A percentile compares a stretch with the other conserved stretches of the same genome.
Evolutionary conservation across 2,797 vertebrate species (phyloP).

Genomic region (Phalloptychus januarius): DNA sequence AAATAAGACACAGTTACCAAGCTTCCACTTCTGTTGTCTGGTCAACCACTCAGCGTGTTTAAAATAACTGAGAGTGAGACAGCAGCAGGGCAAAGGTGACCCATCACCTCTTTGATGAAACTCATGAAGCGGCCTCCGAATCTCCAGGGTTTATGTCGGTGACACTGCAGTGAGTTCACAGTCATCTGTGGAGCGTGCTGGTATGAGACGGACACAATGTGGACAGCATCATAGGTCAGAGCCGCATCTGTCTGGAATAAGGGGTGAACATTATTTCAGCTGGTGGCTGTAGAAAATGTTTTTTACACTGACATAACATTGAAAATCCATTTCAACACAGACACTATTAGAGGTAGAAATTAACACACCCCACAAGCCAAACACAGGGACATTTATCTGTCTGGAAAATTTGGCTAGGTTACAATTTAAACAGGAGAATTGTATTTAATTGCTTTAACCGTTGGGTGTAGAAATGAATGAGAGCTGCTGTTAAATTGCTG

Average conservation of each 20-base stretch:
- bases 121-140: constrained; percentile 98
- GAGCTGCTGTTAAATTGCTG: neutral
- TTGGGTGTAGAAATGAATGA: neutral
- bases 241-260: constrained; percentile 97
- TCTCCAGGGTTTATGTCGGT: constrained; percentile 98
- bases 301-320: neutral
- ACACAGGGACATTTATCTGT: neutral
- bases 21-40: constrained; percentile 22
- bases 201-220: constrained; percentile 98
- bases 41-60: constrained; percentile 10
- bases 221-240: constrained; percentile 96
- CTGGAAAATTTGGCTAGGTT: neutral
- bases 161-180: constrained; percentile 97
- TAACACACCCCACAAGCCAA: neutral
- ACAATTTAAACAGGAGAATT: neutral
- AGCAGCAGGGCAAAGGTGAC: constrained; percentile 47
- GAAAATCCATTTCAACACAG: neutral
- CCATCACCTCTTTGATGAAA: constrained; percentile 96
- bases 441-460: neutral
- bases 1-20: constrained; percentile 35
- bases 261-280: constrained; percentile 80
- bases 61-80: constrained; percentile 35
- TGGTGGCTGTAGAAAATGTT: constrained; percentile 42
- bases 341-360: neutral
- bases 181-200: constrained; percentile 98